Conservation (phyloP, 1,140 invertebrate species). For the Maniola jurtina region DNA sequence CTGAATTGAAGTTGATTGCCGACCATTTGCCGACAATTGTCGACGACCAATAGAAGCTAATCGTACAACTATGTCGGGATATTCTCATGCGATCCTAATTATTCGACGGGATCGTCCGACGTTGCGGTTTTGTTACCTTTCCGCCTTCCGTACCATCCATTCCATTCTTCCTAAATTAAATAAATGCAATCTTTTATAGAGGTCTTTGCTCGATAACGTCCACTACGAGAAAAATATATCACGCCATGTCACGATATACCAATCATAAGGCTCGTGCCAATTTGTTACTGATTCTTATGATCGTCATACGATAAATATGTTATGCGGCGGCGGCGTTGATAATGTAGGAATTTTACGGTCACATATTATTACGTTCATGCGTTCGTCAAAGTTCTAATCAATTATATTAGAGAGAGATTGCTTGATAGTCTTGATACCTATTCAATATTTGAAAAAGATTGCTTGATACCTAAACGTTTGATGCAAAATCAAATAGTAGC, state of each 20-base stretch:
- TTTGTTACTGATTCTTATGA: no score
- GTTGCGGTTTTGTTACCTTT: constrained; percentile 31
- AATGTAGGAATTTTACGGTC: no score
- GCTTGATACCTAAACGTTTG: no score
- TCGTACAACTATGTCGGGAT: constrained; percentile 52
- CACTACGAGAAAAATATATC: background rate
- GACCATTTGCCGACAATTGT: constrained; percentile 66
- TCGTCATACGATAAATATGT: no score
- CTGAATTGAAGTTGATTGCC: constrained; percentile 66
- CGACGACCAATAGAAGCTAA: constrained; percentile 49
- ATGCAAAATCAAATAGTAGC: no score
- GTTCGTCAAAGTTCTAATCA: no score
- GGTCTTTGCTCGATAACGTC: background rate
- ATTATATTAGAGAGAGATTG: no score
- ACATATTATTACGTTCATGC: no score
- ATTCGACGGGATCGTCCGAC: constrained; percentile 48
- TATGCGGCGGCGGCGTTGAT: no score
- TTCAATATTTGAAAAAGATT: no score
- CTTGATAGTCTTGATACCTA: no score
- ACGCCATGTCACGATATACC: background rate
- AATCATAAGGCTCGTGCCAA: no score
- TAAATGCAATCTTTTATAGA: constrained; percentile 2
- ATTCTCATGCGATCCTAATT: constrained; percentile 63
- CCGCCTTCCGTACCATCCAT: constrained; percentile 9
- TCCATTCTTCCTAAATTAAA: constrained; percentile 9